phyloP scores from a whole-genome alignment of 92 coral and sea anemone species.

The Pocillopora meandrina region DNA sequence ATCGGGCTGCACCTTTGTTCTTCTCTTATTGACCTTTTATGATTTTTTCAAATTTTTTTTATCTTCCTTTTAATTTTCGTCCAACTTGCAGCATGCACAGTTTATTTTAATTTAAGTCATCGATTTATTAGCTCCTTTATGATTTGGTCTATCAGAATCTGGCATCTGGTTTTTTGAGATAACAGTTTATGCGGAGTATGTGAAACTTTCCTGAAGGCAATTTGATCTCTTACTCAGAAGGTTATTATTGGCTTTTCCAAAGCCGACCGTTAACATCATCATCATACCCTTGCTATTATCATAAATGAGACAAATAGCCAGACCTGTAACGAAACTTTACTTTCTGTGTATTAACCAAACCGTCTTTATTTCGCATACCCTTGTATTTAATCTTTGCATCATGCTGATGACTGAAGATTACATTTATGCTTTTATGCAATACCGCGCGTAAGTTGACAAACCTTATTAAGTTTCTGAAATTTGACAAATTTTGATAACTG shows the following conservation, averaged over 20 bases:
- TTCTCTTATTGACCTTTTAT: neutral
- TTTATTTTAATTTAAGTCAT: no score
- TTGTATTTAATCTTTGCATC: no score
- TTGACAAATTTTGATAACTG: no score
- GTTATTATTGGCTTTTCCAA: neutral
- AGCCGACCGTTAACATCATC: neutral
- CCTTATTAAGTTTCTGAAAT: no score
- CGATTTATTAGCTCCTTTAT: neutral
- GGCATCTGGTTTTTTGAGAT: constrained; percentile 17
- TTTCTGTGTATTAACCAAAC: no score
- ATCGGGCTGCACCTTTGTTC: neutral
- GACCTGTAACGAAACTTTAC: no score
- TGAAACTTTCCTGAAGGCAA: neutral
- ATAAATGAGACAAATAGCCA: no score
- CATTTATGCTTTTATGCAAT: no score
- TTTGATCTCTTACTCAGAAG: neutral
- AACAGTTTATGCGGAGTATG: neutral
- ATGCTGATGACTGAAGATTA: no score
- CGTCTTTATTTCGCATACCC: neutral
- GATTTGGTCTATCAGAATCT: constrained; percentile 4
- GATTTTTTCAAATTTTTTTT: neutral
- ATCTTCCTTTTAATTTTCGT: neutral
- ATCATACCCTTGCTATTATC: neutral
- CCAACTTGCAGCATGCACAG: no score
- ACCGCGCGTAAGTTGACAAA: no score